Evolutionary conservation across 2,888 invertebrate genomes (phyloP).

Genomic region (Gibbula magus): DNA sequence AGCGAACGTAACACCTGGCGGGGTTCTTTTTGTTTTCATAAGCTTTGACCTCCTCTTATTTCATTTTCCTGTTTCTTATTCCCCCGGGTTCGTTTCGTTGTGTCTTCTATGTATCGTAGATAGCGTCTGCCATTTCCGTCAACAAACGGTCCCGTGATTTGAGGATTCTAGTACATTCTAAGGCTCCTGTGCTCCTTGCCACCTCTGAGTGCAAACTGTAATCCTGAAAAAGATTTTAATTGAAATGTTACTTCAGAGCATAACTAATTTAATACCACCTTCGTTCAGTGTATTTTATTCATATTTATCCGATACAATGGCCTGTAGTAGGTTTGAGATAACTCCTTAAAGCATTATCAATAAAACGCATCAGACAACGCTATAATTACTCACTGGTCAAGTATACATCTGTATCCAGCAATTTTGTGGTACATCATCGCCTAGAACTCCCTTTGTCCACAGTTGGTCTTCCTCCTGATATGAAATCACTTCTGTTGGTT

Average conservation of each 20-base stretch:
- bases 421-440: not conserved
- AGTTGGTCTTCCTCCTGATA: not conserved
- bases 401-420: not conserved
- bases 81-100: not conserved
- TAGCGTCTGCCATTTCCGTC: not conserved
- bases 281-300: too few species aligned
- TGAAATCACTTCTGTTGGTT: not conserved
- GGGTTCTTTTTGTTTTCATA: not conserved
- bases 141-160: not conserved
- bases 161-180: not conserved
- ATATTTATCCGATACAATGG: too few species aligned
- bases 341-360: too few species aligned
- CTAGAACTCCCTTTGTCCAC: not conserved
- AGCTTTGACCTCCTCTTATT: not conserved
- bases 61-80: not conserved
- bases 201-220: not conserved
- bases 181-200: not conserved
- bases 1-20: too few species aligned
- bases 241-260: too few species aligned
- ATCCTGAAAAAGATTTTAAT: not conserved
- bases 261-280: too few species aligned
- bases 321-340: too few species aligned
- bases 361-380: not conserved
- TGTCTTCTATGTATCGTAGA: not conserved
- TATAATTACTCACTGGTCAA: not conserved